A percentile compares a stretch with the other conserved stretches of the same genome.
These are phyloP conservation scores for Okamejei kenojei DNA, from an alignment of 2,797 vertebrate genomes.

Conservation along the genomic window DNA sequence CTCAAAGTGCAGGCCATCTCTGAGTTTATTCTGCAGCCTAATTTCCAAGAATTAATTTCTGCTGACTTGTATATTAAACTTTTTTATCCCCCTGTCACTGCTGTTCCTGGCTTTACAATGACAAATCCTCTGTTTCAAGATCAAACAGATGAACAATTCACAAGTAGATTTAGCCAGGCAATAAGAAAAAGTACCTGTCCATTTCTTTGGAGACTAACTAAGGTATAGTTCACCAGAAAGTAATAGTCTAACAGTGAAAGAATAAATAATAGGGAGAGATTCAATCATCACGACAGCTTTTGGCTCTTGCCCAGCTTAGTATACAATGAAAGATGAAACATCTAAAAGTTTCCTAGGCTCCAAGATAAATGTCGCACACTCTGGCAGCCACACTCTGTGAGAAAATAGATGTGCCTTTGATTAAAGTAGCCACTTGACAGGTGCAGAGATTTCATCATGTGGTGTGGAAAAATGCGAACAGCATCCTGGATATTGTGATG, in stretches of 20 bases:
- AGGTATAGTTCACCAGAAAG: constrained; percentile 4
- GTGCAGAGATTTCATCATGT: not conserved
- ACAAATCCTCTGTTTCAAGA: constrained; percentile 4
- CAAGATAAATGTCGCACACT: constrained; percentile 9
- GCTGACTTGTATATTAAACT: not conserved
- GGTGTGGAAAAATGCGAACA: not conserved
- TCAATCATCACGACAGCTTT: not conserved
- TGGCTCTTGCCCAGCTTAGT: not conserved
- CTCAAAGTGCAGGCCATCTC: not conserved
- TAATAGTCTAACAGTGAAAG: not conserved
- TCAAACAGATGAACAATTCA: constrained; percentile 14
- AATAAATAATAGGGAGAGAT: not conserved
- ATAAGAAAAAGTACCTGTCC: constrained; percentile 29
- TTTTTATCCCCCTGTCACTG: not conserved
- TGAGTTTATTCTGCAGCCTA: not conserved
- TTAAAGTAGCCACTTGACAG: not conserved
- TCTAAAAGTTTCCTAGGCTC: not conserved
- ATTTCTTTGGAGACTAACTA: not conserved
- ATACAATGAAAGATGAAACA: not conserved
- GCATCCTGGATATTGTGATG: not conserved
- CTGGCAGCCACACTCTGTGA: not conserved
- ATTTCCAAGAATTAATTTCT: constrained; percentile 8
- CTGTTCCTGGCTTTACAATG: not conserved
- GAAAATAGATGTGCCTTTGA: not conserved
- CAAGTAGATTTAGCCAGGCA: not conserved